Percentiles rank a stretch among this genome's conserved stretches.
Evolutionary conservation across 2,797 vertebrate genomes (phyloP).

Genomic region (Hafferia zeledoni): DNA sequence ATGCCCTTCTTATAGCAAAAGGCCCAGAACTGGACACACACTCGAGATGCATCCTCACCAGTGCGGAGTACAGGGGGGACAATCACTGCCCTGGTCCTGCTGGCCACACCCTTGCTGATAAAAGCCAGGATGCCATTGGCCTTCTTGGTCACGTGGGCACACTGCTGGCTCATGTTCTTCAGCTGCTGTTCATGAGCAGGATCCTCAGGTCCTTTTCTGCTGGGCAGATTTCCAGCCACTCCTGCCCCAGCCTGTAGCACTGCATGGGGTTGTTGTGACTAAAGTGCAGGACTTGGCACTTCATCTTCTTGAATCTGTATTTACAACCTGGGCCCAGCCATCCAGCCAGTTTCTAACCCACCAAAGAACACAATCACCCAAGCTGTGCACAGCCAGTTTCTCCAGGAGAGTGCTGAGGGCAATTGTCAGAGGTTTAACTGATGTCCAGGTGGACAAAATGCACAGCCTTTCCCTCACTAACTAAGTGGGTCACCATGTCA

Average conservation of each 20-base stretch:
- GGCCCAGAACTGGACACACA: background rate
- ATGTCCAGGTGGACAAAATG: background rate
- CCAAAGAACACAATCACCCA: rapidly evolving
- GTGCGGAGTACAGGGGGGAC: background rate
- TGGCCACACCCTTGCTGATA: background rate
- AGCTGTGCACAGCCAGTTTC: background rate
- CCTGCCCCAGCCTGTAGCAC: background rate
- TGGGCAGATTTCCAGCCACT: background rate
- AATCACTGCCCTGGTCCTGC: background rate
- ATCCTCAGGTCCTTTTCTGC: background rate
- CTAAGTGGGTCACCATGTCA: background rate
- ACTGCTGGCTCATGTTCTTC: background rate
- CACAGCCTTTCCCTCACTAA: background rate
- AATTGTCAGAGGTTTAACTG: background rate
- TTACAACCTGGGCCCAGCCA: background rate
- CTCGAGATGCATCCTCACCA: background rate
- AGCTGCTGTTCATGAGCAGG: background rate
- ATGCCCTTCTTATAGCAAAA: background rate
- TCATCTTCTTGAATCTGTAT: background rate
- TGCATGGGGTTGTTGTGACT: background rate
- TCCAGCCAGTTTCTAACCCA: background rate
- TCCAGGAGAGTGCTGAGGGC: background rate
- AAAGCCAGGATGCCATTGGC: background rate
- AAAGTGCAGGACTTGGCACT: background rate
- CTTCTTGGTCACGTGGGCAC: background rate